Evolutionary conservation across 2,888 invertebrate species (phyloP).

Genomic region (Erebia ligea): DNA sequence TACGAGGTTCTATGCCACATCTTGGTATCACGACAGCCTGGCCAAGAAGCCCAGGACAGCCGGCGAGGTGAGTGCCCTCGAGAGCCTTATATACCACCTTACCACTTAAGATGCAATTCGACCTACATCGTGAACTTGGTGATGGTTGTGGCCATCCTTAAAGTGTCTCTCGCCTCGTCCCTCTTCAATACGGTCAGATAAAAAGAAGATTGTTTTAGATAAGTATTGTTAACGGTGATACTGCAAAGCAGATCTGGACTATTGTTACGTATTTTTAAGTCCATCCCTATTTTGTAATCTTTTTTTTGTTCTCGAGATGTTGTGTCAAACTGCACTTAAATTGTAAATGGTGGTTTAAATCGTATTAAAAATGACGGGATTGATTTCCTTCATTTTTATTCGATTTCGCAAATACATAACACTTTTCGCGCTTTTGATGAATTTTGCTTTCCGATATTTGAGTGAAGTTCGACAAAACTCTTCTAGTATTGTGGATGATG

Average conservation of each 20-base stretch:
- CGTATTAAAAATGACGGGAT: conserved; percentile 53
- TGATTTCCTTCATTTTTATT: conserved; percentile 49
- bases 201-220: conserved; percentile 69
- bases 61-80: conserved; percentile 82
- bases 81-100: conserved; percentile 79
- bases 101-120: conserved; percentile 83
- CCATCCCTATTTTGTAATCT: conserved; percentile 61
- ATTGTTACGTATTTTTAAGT: conserved; percentile 81
- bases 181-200: conserved; percentile 82
- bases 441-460: conserved; percentile 70
- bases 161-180: conserved; percentile 78
- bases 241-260: conserved; percentile 80
- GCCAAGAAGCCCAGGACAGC: conserved; percentile 74
- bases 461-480: conserved; percentile 81
- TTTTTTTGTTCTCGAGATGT: conserved; percentile 67
- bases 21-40: conserved; percentile 79
- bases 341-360: conserved; percentile 75
- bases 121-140: conserved; percentile 82
- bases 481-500: conserved; percentile 31
- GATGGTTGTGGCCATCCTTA: conserved; percentile 80
- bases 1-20: conserved; percentile 83
- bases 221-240: conserved; percentile 79
- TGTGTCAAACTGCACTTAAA: conserved; percentile 83
- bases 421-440: conserved; percentile 56
- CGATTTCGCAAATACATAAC: conserved; percentile 57